Evolutionary conservation across 2,797 vertebrate species (phyloP).

Genomic region (Typhlichthys subterraneus): DNA sequence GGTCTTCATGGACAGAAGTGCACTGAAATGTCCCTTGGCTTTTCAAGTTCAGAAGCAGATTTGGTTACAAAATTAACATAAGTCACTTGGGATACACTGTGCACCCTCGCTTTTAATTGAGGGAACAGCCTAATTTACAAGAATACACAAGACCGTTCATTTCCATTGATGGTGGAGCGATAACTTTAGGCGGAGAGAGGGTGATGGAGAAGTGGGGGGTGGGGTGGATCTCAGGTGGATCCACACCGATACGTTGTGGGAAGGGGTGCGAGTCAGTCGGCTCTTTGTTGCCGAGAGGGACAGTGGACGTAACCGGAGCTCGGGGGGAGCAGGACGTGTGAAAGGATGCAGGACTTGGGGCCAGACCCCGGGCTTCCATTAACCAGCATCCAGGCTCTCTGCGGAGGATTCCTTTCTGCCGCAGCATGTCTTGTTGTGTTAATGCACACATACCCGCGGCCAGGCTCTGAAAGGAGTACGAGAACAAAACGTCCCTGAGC

Average conservation of each 20-base stretch:
- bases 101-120: conserved; percentile 71
- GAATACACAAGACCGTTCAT: conserved; percentile 73
- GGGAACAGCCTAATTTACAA: conserved; percentile 71
- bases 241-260: conserved; percentile 75
- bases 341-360: conserved; percentile 74
- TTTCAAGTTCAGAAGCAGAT: conserved; percentile 76
- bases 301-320: conserved; percentile 82
- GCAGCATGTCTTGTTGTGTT: conserved; percentile 75
- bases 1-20: conserved; percentile 76
- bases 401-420: conserved; percentile 73
- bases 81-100: conserved; percentile 71
- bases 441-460: conserved; percentile 73
- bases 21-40: conserved; percentile 74
- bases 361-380: conserved; percentile 71
- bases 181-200: conserved; percentile 32
- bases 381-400: conserved; percentile 68
- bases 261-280: conserved; percentile 78
- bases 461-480: conserved; percentile 56
- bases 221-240: conserved; percentile 72
- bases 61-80: conserved; percentile 94
- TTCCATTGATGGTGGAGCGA: conserved; percentile 79
- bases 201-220: conserved; percentile 28
- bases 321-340: conserved; percentile 74
- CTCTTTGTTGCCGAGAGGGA: conserved; percentile 77
- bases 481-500: conserved; percentile 56